A percentile compares a stretch with the other conserved stretches of the same genome.
Conservation (phyloP, 2,888 invertebrate genomes). For the Hydroisotoma schaefferi region DNA sequence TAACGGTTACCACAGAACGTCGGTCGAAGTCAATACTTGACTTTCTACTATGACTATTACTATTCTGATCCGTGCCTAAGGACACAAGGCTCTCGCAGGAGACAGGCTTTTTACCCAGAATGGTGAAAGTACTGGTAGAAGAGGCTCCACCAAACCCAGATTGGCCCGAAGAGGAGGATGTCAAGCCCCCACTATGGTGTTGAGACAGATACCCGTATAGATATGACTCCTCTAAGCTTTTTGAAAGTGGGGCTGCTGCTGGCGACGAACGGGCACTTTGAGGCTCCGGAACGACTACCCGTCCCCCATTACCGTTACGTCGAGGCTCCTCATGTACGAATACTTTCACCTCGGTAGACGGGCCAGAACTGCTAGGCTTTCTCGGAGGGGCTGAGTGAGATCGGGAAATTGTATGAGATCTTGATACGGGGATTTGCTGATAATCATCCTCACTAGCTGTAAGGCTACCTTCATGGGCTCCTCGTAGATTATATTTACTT, state of each 20-base stretch:
- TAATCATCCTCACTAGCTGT: conserved; percentile 46
- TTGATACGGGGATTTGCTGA: conserved; percentile 44
- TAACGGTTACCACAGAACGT: conserved; percentile 49
- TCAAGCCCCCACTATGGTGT: conserved; percentile 29
- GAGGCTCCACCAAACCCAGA: conserved; percentile 31
- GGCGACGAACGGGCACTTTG: conserved; percentile 36
- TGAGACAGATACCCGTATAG: conserved; percentile 44
- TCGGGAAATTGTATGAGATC: conserved; percentile 26
- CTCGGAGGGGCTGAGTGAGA: conserved; percentile 46
- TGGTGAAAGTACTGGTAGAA: conserved; percentile 30
- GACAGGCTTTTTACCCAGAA: conserved; percentile 51
- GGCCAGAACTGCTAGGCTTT: conserved; percentile 24
- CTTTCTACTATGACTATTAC: conserved; percentile 55
- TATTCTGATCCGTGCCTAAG: conserved; percentile 54
- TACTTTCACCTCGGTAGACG: conserved; percentile 46
- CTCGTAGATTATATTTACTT: conserved; percentile 1
- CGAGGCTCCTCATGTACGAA: conserved; percentile 47
- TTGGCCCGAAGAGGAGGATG: conserved; percentile 41
- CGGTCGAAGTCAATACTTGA: conserved; percentile 55
- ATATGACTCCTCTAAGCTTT: conserved; percentile 45
- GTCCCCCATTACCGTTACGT: neutral
- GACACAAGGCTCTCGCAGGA: conserved; percentile 57
- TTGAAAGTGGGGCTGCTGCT: conserved; percentile 42
- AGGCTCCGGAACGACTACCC: conserved; percentile 17
- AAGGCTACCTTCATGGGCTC: conserved; percentile 9